Evolutionary conservation across 37 sponge, comb jelly and placozoan genomes (phyloP).

Genomic region (Aphrocallistes beatrix): DNA sequence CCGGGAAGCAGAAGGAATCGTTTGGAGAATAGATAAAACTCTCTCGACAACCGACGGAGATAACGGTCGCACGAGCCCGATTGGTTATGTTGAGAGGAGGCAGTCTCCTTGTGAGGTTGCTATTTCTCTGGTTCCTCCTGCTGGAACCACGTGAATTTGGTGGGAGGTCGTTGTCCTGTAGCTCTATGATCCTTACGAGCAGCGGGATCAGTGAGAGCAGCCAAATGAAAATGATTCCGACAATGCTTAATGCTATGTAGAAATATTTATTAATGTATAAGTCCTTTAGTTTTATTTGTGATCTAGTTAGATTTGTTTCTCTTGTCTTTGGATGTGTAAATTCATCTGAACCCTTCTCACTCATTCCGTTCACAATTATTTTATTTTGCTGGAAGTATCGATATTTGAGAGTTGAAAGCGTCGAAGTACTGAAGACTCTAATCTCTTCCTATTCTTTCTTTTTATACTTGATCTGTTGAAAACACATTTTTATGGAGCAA

Average conservation of each 20-base stretch:
- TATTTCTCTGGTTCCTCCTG: background rate
- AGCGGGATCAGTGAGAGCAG: background rate
- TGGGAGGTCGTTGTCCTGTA: background rate
- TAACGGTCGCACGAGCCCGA: background rate
- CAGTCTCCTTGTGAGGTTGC: background rate
- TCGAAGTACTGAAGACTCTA: too few relatives aligned
- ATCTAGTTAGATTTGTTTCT: too few relatives aligned
- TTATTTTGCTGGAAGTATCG: too few relatives aligned
- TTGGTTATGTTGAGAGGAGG: background rate
- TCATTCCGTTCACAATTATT: too few relatives aligned
- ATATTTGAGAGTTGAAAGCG: too few relatives aligned
- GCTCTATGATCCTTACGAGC: background rate
- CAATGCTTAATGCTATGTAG: background rate
- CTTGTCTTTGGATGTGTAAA: too few relatives aligned
- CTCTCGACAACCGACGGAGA: background rate
- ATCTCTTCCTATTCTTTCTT: too few relatives aligned
- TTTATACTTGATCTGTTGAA: too few relatives aligned
- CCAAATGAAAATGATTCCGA: background rate
- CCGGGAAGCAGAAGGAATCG: background rate
- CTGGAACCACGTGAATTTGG: background rate
- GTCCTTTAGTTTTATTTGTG: background rate
- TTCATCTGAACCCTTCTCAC: too few relatives aligned
- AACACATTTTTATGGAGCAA: too few relatives aligned
- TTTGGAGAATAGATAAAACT: background rate
- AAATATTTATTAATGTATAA: background rate